A percentile compares a stretch with the other conserved stretches of the same genome.
Evolutionary conservation across 2,113 vertebrate species (phyloP).

Genomic region (Pedetes capensis): DNA sequence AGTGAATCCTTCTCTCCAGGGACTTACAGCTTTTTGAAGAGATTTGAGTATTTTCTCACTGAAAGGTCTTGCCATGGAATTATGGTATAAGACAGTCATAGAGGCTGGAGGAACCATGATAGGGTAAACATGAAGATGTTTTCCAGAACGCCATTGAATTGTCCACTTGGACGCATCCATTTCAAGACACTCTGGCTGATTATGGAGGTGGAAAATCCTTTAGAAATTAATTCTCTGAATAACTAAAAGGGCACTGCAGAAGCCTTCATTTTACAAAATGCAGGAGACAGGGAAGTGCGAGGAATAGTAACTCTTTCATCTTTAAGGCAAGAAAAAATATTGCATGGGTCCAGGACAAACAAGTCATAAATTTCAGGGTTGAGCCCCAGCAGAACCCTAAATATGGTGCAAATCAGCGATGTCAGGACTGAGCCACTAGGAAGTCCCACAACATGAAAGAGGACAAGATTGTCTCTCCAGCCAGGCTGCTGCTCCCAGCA

Average conservation of each 20-base stretch:
- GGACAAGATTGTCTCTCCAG: neutral
- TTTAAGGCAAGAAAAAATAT: slow-evolving; percentile 56
- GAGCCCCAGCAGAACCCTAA: slow-evolving; percentile 48
- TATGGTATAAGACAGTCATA: neutral
- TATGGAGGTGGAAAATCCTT: neutral
- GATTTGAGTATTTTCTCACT: neutral
- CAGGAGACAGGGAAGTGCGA: neutral
- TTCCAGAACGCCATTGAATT: neutral
- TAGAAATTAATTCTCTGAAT: slow-evolving; percentile 54
- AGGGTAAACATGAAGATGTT: neutral
- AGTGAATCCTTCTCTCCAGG: neutral
- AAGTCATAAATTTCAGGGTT: slow-evolving; percentile 53
- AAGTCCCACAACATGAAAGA: neutral
- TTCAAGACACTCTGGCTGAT: neutral
- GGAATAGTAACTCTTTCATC: slow-evolving; percentile 54
- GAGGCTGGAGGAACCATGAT: neutral
- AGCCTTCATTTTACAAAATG: neutral
- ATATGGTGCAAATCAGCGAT: neutral
- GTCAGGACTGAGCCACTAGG: neutral
- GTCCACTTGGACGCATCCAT: neutral
- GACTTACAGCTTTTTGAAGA: slow-evolving; percentile 47
- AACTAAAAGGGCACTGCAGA: slow-evolving; percentile 38
- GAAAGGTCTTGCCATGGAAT: neutral
- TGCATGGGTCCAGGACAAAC: neutral
- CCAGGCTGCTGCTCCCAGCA: neutral